Percentiles rank a stretch among this genome's conserved stretches.
phyloP scores from a whole-genome alignment of 2,797 vertebrate species.

The Anabas testudineus region DNA sequence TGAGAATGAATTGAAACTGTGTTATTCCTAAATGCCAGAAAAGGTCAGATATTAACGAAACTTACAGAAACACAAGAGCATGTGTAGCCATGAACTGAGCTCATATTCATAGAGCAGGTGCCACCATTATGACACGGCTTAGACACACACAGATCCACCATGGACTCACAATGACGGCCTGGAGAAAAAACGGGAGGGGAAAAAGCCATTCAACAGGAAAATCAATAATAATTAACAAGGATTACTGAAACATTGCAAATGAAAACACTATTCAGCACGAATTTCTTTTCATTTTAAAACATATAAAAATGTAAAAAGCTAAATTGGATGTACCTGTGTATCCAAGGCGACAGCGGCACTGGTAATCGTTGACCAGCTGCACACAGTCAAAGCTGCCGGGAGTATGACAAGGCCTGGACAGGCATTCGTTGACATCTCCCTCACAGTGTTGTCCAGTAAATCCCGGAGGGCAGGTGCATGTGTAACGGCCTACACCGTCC shows the following conservation, averaged over 20 bases:
- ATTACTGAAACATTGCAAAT: neutral
- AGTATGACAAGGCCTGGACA: conserved; percentile 87
- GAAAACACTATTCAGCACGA: neutral
- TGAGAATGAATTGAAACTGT: neutral
- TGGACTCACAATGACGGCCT: conserved; percentile 94
- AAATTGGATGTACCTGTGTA: conserved; percentile 86
- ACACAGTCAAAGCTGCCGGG: conserved; percentile 91
- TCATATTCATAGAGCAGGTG: conserved; percentile 90
- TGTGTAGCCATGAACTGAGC: conserved; percentile 89
- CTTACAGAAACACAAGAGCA: conserved; percentile 90
- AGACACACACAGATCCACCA: conserved; percentile 90
- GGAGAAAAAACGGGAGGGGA: neutral
- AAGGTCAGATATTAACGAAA: conserved; percentile 11
- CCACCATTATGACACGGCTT: conserved; percentile 90
- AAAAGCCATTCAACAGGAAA: neutral
- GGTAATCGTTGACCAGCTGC: conserved; percentile 89
- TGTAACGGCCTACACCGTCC: conserved; percentile 90
- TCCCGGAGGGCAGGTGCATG: conserved; percentile 88
- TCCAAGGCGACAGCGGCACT: conserved; percentile 90
- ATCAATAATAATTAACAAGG: neutral
- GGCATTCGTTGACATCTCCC: conserved; percentile 94
- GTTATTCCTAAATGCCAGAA: neutral
- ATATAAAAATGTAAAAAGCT: too few species aligned
- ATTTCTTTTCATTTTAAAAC: too few species aligned
- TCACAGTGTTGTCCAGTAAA: conserved; percentile 93